Evolutionary conservation across 2,888 invertebrate genomes (phyloP).

Genomic region (Onchidella celtica): DNA sequence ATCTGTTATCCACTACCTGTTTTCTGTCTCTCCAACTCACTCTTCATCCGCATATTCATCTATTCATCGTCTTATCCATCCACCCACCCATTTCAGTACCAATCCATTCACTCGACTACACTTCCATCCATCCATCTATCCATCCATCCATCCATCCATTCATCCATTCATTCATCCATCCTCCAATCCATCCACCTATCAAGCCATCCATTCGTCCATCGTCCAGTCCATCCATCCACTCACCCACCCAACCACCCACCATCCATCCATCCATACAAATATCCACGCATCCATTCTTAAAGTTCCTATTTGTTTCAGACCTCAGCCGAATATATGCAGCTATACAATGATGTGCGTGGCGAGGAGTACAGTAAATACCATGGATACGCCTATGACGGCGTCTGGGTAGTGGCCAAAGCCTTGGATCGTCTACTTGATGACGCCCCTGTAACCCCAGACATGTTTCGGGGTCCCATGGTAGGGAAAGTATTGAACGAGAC

Average conservation of each 20-base stretch:
- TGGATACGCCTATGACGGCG: conserved; percentile 98
- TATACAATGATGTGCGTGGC: conserved; percentile 91
- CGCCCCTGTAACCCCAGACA: conserved; percentile 10
- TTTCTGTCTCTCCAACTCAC: no score
- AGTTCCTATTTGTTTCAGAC: conserved; percentile 57
- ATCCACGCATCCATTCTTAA: background rate
- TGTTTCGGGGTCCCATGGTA: conserved; percentile 65
- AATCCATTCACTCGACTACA: no score
- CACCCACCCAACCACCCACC: background rate
- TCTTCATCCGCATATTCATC: no score
- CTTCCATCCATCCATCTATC: no score
- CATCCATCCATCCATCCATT: no score
- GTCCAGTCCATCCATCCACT: background rate
- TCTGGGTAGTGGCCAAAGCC: conserved; percentile 98
- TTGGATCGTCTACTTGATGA: conserved; percentile 90
- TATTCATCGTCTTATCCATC: no score
- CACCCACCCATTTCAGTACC: no score
- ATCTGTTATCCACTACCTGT: no score
- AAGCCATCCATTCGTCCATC: no score
- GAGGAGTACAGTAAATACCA: conserved; percentile 95
- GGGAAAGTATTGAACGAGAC: conserved; percentile 89
- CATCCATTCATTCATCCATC: no score
- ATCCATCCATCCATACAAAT: background rate
- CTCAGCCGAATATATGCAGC: conserved; percentile 90
- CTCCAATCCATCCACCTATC: no score